A percentile compares a stretch with the other conserved stretches of the same genome.
These are phyloP conservation scores for Hippocampus abdominalis DNA, from an alignment of 2,113 vertebrate species.

Conservation along the genomic window DNA sequence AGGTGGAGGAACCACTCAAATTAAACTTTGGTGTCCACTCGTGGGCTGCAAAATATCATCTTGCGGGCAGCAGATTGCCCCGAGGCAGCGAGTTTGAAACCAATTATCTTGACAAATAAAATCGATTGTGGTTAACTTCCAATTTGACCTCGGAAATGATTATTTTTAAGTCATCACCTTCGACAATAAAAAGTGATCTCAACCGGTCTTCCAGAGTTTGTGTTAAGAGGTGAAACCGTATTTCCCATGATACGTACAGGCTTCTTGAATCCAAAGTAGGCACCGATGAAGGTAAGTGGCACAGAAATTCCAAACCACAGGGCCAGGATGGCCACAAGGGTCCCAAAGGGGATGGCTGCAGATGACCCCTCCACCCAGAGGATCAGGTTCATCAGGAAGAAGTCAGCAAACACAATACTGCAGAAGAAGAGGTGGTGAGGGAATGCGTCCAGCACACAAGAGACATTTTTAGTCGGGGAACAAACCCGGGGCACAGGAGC, in stretches of 20 bases:
- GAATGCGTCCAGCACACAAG: not conserved
- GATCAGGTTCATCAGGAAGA: slow-evolving; percentile 98
- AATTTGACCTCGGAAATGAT: too few relatives aligned
- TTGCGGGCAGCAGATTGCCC: too few relatives aligned
- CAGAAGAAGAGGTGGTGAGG: not conserved
- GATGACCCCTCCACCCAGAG: slow-evolving; percentile 98
- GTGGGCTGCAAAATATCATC: too few relatives aligned
- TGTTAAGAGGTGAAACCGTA: too few relatives aligned
- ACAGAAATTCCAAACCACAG: slow-evolving; percentile 99
- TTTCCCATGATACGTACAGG: slow-evolving; percentile 64
- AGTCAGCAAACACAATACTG: slow-evolving; percentile 97
- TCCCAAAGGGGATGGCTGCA: slow-evolving; percentile 94
- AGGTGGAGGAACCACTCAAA: too few relatives aligned
- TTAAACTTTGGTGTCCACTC: too few relatives aligned
- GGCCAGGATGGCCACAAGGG: slow-evolving; percentile 90
- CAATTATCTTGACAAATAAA: too few relatives aligned
- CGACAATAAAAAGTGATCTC: too few relatives aligned
- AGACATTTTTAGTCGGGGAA: slow-evolving; percentile 6
- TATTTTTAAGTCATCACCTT: too few relatives aligned
- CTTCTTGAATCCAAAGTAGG: slow-evolving; percentile 98
- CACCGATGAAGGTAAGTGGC: slow-evolving; percentile 91
- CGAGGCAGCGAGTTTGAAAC: too few relatives aligned
- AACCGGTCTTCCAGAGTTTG: too few relatives aligned
- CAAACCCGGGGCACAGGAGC: slow-evolving; percentile 95
- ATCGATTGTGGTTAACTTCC: too few relatives aligned